Evolutionary conservation across 2,888 invertebrate genomes (phyloP).

Genomic region (Cotesia congregata): DNA sequence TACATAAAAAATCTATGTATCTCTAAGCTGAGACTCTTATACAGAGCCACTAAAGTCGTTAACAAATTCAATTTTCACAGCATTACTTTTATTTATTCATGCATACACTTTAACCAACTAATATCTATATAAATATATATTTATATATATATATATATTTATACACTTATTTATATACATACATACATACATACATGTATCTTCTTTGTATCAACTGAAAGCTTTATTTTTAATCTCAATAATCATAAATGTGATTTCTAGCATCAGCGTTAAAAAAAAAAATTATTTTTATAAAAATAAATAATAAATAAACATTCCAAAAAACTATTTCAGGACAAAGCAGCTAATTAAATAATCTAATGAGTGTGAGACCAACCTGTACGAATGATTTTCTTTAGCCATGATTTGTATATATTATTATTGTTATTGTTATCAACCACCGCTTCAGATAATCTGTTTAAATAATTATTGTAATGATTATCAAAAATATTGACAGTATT

Average conservation of each 20-base stretch:
- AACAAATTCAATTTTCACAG: conserved; percentile 32
- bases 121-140: neutral
- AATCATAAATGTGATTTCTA: neutral
- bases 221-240: neutral
- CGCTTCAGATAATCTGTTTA: neutral
- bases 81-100: conserved; percentile 22
- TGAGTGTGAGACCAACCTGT: conserved; percentile 55
- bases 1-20: neutral
- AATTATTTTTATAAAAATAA: conserved; percentile 25
- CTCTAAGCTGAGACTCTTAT: conserved; percentile 26
- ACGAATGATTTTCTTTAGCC: conserved; percentile 61
- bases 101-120: conserved; percentile 13
- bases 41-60: conserved; percentile 4
- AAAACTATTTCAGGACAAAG: conserved; percentile 11
- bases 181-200: neutral
- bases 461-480: neutral
- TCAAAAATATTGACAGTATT: neutral
- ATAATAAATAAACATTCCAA: conserved; percentile 35
- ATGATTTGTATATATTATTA: conserved; percentile 55
- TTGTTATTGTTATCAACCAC: neutral
- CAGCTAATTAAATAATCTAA: conserved; percentile 11
- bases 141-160: neutral
- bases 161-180: neutral
- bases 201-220: neutral
- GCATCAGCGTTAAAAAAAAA: conserved; percentile 3